Evolutionary conservation across 1,140 invertebrate species (phyloP).

Genomic region (Gonatopus flavifemur): DNA sequence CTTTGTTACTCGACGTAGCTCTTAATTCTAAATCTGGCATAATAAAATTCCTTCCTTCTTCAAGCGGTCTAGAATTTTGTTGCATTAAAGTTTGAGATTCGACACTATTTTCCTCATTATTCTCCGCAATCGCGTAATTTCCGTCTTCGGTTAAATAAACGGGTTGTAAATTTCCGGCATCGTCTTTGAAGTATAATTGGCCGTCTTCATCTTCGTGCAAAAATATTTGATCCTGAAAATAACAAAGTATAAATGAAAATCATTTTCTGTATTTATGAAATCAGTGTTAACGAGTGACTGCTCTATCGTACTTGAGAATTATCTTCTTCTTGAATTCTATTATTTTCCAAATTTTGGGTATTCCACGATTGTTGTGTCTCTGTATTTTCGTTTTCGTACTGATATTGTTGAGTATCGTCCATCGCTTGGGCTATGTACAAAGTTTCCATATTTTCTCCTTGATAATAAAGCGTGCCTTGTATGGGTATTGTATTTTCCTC

Average conservation of each 20-base stretch:
- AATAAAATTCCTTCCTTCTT: slow-evolving; percentile 37
- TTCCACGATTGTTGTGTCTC: slow-evolving; percentile 47
- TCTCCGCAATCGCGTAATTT: slow-evolving; percentile 52
- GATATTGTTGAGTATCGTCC: slow-evolving; percentile 44
- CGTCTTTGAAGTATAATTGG: slow-evolving; percentile 55
- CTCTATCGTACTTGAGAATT: slow-evolving; percentile 37
- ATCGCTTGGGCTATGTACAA: slow-evolving; percentile 44
- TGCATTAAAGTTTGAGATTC: slow-evolving; percentile 30
- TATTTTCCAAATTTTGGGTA: slow-evolving; percentile 22
- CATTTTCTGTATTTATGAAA: not conserved
- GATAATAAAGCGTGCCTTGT: slow-evolving; percentile 53
- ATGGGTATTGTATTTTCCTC: slow-evolving; percentile 43
- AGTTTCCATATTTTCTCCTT: slow-evolving; percentile 49
- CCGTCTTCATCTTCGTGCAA: slow-evolving; percentile 54
- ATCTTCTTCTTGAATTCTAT: slow-evolving; percentile 41
- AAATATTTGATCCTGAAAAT: slow-evolving; percentile 50
- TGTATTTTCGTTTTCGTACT: slow-evolving; percentile 37
- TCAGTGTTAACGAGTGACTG: not conserved
- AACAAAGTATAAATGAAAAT: not conserved
- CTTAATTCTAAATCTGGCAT: slow-evolving; percentile 38
- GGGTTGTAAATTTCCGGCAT: slow-evolving; percentile 47
- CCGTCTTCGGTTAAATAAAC: slow-evolving; percentile 55
- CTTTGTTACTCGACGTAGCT: slow-evolving; percentile 25
- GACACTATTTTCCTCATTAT: slow-evolving; percentile 39
- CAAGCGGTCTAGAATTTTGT: slow-evolving; percentile 23